phyloP scores from a whole-genome alignment of 2,113 vertebrate genomes.

The Tragelaphus scriptus region DNA sequence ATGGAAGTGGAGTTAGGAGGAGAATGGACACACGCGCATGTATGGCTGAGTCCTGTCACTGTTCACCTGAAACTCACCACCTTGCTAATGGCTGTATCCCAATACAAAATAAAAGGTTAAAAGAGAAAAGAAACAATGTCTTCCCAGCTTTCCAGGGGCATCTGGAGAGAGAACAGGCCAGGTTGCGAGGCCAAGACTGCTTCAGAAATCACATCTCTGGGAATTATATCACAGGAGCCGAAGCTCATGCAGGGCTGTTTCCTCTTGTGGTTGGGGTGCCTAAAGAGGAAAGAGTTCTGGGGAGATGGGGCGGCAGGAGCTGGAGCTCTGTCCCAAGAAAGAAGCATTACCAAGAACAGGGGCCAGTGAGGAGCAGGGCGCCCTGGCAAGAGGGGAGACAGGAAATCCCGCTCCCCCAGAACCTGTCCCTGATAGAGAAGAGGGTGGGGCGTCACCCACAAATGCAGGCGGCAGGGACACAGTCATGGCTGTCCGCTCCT shows the following conservation, averaged over 20 bases:
- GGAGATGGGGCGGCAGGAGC: neutral
- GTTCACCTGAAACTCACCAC: neutral
- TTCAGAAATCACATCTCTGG: constrained; percentile 54
- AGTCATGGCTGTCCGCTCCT: neutral
- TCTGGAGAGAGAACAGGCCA: neutral
- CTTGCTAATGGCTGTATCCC: neutral
- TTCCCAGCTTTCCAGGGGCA: constrained; percentile 59
- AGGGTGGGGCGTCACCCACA: neutral
- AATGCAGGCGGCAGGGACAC: neutral
- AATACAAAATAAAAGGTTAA: neutral
- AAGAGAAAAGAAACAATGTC: neutral
- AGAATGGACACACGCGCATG: neutral
- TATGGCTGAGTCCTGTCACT: neutral
- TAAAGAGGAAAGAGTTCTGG: constrained; percentile 8
- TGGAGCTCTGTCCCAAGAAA: neutral
- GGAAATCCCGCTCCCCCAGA: neutral
- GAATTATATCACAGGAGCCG: constrained; percentile 33
- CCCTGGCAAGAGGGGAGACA: neutral
- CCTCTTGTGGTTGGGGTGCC: neutral
- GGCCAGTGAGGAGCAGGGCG: neutral
- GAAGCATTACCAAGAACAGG: neutral
- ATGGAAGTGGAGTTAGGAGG: neutral
- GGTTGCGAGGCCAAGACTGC: neutral
- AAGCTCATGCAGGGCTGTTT: neutral
- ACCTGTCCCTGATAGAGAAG: neutral